Evolutionary conservation across 2,888 invertebrate species (phyloP).

Genomic region (Tiliacea aurago): DNA sequence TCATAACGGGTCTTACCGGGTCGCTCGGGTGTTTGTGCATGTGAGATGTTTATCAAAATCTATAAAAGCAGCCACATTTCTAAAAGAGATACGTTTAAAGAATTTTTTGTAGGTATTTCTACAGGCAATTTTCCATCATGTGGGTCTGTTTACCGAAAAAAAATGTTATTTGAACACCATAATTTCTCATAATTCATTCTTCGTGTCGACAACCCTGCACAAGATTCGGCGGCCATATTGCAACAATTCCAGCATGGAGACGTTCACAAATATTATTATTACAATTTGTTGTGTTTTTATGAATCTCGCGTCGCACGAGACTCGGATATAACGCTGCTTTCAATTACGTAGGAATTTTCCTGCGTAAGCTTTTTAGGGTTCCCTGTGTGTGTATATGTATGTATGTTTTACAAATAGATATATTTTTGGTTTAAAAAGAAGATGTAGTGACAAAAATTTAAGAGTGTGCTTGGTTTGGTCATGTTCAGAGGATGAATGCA

Average conservation of each 20-base stretch:
- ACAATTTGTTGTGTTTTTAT: slow-evolving; percentile 70
- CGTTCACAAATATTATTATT: slow-evolving; percentile 71
- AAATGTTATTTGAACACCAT: too few species aligned
- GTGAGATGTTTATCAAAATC: background rate
- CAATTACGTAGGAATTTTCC: slow-evolving; percentile 61
- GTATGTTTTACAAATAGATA: slow-evolving; percentile 11
- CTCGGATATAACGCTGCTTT: slow-evolving; percentile 41
- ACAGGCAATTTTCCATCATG: background rate
- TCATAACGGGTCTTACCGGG: background rate
- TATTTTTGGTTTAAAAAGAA: too few species aligned
- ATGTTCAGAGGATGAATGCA: too few species aligned
- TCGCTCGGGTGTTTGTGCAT: background rate
- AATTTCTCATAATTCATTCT: too few species aligned
- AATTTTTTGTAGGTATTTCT: background rate
- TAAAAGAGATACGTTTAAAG: background rate
- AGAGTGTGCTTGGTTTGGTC: too few species aligned
- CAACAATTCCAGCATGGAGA: slow-evolving; percentile 66
- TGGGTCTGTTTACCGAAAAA: too few species aligned
- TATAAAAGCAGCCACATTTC: background rate
- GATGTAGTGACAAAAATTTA: too few species aligned
- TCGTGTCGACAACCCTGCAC: slow-evolving; percentile 57
- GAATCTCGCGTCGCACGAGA: slow-evolving; percentile 48
- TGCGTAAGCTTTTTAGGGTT: slow-evolving; percentile 35
- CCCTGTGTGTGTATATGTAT: background rate
- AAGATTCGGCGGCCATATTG: slow-evolving; percentile 66